Base-by-base conservation (phyloP, 2,113 vertebrate species). In the Fregata magnificens region DNA sequence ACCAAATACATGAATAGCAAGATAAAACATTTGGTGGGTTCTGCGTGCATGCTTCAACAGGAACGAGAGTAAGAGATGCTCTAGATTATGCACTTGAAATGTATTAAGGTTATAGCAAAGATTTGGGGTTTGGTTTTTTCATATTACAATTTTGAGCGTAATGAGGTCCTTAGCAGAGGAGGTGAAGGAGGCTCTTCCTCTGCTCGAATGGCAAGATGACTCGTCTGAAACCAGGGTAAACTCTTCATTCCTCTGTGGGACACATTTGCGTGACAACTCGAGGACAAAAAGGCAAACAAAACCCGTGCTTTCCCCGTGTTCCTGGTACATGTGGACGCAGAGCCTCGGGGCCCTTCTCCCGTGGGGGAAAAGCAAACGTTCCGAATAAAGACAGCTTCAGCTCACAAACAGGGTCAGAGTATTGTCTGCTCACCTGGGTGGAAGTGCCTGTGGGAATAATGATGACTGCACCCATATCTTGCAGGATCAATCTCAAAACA, bases 401-500 rank as follows among this genome's bases (percentile, higher is more conserved):
- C 81, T 50, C 36, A 3, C 32, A 17, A 2, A 5, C 11, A 1
- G 3, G 1, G 4, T 20, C 34, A 1, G 29, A 18, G 52, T 10
- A 1, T 10, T 26, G 9, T 15, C 45, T 21, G 45, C 78, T 80
- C 63, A 5, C 63, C 73, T 71, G 77, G 50, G 9, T 24, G 56
- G 52, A 52, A 20, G 32, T 16, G 10, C 53, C 26, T 1, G 0
- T 70, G 82, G 58, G 20, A 45, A 16, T 25, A 11, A 10, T 1
- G 15, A 4, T 21, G 47, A 4, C 4, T 17, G 29, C 15, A 4
- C 38, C 71, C 1, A 1, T 29, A 7, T 45, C 69, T 32, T 56
- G 76, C 56, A 67, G 56, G 47, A n/a, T 58, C 82, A 8, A 13
- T 61, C 72, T 71, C 1, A 1, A 80, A 83, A 70, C 55, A 38